Conservation (phyloP, 2,113 vertebrate genomes). For the Ceyx melanurus region DNA sequence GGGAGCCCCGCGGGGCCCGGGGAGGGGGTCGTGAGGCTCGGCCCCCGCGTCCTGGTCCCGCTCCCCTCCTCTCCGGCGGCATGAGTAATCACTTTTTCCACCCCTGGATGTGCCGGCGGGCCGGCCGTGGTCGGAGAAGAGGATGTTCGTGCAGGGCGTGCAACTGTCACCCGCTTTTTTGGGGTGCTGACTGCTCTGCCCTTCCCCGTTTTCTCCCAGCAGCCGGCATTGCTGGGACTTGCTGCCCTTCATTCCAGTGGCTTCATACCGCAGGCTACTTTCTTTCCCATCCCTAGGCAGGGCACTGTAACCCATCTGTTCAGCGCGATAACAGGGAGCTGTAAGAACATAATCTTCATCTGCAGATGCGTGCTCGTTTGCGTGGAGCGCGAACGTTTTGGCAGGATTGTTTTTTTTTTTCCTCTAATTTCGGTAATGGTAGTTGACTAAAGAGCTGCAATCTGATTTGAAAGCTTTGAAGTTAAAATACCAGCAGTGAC, state of each 20-base stretch:
- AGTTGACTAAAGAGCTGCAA: not conserved
- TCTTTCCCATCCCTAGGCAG: not conserved
- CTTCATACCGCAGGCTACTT: not conserved
- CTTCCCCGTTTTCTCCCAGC: not conserved
- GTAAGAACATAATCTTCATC: not conserved
- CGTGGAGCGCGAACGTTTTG: not conserved
- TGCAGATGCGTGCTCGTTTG: not conserved
- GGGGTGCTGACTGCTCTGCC: not conserved
- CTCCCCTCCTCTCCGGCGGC: not conserved
- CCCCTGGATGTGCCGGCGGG: not conserved
- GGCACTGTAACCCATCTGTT: not conserved
- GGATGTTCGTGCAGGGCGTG: not conserved
- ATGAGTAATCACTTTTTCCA: constrained; percentile 63
- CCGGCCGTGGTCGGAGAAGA: not conserved
- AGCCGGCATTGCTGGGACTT: not conserved
- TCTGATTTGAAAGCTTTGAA: not conserved
- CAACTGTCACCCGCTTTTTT: not conserved
- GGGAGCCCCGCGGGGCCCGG: not conserved
- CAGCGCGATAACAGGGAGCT: not conserved
- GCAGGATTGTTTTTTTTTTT: not conserved
- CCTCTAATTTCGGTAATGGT: not conserved
- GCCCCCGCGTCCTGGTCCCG: not conserved
- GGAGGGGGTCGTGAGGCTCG: not conserved
- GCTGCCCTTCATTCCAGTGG: not conserved
- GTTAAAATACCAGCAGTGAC: not conserved